Base-by-base conservation (phyloP, 2,797 vertebrate species). In the Ctenochaetus hawaiiensis region DNA sequence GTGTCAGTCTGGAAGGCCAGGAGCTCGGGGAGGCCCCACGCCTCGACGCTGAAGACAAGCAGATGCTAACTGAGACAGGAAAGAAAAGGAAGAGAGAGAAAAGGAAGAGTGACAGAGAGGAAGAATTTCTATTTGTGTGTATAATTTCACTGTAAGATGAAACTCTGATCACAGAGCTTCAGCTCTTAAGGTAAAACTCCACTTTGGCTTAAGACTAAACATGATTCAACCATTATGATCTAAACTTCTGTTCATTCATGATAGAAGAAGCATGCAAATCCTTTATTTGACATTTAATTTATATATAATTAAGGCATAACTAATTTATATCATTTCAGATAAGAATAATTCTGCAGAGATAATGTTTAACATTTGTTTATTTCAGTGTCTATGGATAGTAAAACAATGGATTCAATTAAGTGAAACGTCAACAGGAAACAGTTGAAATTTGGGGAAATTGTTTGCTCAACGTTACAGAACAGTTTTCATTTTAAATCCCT, bases 1-100 rank as follows among this genome's bases (percentile, higher is more conserved):
- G 85, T 77, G 89, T 91, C 87, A 85, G 85, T 85, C 71, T 87
- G 80, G 84, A 91, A 91, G 87, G 89, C 89, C 87, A 79, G 70
- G 76, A 80, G 84, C 78, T n/a, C 75, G 66, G 89, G 84, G 89
- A 91, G 74, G 66, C 60, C 68, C 67, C 20, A 3, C 30, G 60
- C 48, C 58, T 26, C 68, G 3, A 5, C 39, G 52, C 66, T 45
- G 72, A 73, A 78, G 78, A 79, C 74, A 82, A 88, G 83, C 85
- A 84, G 81, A 90, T 90, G 88, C 77, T 84, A 6, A 57, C 17
- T n/a, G 39, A 73, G 84, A 75, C 68, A 56, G n/a, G 20, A 47
- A 48, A 44, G 70, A 69, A 23, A 23, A 17, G 34, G 45, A 2
- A 58, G 23, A 41, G 23, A 41, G 41, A 39, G 37, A 6, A 41